These are phyloP conservation scores for Microchrysa polita DNA, from an alignment of 2,888 invertebrate species.

Conservation along the genomic window DNA sequence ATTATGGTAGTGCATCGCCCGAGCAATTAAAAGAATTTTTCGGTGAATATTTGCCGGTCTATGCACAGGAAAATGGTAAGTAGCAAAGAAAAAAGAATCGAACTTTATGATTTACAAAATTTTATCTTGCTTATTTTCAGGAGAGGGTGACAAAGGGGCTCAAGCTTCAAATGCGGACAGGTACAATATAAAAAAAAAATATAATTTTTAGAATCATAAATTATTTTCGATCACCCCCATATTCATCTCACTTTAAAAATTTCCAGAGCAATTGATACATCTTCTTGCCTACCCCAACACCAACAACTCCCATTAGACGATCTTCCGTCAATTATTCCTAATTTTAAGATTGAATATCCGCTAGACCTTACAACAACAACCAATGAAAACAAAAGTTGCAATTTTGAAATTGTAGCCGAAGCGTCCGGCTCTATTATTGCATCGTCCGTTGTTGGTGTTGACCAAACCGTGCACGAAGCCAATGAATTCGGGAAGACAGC, in stretches of 20 bases:
- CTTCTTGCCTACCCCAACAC: no score
- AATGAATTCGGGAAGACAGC: background rate
- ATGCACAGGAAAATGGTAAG: conserved; percentile 44
- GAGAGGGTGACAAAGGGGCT: background rate
- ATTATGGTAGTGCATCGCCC: conserved; percentile 42
- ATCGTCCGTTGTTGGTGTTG: background rate
- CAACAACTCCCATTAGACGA: background rate
- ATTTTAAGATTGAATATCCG: conserved; percentile 43
- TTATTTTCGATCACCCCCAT: no score
- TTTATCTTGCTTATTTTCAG: conserved; percentile 3
- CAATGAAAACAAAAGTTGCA: conserved; percentile 35
- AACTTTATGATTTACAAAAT: background rate
- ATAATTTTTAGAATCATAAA: no score
- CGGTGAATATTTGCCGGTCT: conserved; percentile 48
- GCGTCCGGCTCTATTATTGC: conserved; percentile 7
- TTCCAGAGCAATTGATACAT: no score
- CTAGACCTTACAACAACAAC: conserved; percentile 27
- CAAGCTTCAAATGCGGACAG: background rate
- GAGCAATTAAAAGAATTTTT: conserved; percentile 46
- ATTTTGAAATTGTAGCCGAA: conserved; percentile 41
- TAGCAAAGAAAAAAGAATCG: background rate
- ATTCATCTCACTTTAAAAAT: no score
- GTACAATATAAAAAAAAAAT: conserved; percentile 20
- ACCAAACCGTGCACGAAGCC: background rate
- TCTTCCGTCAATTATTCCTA: conserved; percentile 23